Percentiles rank a stretch among this genome's conserved stretches.
These are phyloP conservation scores for Tapera naevia DNA, from an alignment of 2,797 vertebrate species.

Conservation along the genomic window DNA sequence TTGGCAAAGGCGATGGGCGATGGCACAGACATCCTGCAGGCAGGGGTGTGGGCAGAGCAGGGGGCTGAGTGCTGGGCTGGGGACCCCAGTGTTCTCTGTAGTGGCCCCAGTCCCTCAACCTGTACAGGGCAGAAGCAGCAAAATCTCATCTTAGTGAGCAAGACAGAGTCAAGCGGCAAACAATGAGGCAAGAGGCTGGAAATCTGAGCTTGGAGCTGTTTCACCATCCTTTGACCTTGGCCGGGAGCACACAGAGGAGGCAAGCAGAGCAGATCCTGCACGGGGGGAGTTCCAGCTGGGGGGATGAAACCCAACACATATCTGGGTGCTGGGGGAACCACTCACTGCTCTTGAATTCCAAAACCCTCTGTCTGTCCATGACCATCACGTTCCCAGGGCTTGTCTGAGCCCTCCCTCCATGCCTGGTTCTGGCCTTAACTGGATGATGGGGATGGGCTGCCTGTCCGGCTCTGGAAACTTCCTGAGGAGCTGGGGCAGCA, in stretches of 20 bases:
- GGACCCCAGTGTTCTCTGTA: fast-evolving
- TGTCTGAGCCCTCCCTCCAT: neutral
- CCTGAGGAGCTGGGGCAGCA: neutral
- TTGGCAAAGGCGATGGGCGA: neutral
- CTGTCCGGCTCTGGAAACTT: fast-evolving
- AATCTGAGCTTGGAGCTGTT: conserved; percentile 22
- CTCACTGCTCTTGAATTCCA: fast-evolving
- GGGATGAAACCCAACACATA: fast-evolving
- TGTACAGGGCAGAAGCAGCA: fast-evolving
- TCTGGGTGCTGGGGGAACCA: neutral
- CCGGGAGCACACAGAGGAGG: neutral
- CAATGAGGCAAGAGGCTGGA: conserved; percentile 24
- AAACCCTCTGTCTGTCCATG: neutral
- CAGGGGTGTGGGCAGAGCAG: neutral
- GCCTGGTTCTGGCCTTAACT: neutral
- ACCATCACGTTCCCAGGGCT: neutral
- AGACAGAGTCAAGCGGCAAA: neutral
- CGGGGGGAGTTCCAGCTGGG: fast-evolving
- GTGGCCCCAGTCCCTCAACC: neutral
- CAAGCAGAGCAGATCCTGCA: neutral
- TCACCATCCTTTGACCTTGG: conserved; percentile 24
- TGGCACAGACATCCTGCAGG: neutral
- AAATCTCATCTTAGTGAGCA: neutral
- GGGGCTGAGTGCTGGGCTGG: neutral
- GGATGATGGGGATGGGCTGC: fast-evolving